Evolutionary conservation across 1,140 invertebrate genomes (phyloP).

Genomic region (Oscheius sp.): DNA sequence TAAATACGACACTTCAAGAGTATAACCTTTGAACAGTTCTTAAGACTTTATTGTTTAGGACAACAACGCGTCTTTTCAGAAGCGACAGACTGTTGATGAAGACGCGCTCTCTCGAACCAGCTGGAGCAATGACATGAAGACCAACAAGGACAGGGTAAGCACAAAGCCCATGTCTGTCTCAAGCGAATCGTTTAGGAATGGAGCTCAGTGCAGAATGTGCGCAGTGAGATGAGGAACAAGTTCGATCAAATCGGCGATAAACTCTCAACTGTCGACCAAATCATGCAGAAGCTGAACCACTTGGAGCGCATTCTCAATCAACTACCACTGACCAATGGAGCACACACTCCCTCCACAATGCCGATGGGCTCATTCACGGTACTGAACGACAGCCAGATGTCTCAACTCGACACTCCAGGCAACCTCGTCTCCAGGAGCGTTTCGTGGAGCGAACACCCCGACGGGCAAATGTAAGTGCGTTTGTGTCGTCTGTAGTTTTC

Average conservation of each 20-base stretch:
- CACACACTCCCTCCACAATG: constrained; percentile 29
- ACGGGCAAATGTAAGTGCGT: constrained; percentile 23
- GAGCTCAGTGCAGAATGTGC: constrained; percentile 34
- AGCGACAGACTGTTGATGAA: constrained; percentile 37
- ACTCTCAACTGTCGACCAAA: constrained; percentile 19
- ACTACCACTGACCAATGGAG: background rate
- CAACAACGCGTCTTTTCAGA: constrained; percentile 23
- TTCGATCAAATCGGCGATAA: constrained; percentile 35
- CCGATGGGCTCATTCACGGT: constrained; percentile 31
- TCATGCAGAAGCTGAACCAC: constrained; percentile 13
- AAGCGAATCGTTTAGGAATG: constrained; percentile 24
- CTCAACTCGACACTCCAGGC: constrained; percentile 6
- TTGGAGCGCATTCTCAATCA: constrained; percentile 13
- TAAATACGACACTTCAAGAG: background rate
- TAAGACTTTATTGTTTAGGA: too few species aligned
- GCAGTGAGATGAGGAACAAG: constrained; percentile 34
- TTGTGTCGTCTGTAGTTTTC: background rate
- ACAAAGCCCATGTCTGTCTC: background rate
- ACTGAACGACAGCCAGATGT: constrained; percentile 22
- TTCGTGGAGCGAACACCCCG: constrained; percentile 33
- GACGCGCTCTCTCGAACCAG: constrained; percentile 31
- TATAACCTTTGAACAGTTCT: background rate
- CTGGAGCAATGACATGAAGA: constrained; percentile 25
- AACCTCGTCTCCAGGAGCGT: constrained; percentile 22
- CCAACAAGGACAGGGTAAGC: background rate